phyloP scores from a whole-genome alignment of 2,797 vertebrate genomes.

The Gastrophryne carolinensis region DNA sequence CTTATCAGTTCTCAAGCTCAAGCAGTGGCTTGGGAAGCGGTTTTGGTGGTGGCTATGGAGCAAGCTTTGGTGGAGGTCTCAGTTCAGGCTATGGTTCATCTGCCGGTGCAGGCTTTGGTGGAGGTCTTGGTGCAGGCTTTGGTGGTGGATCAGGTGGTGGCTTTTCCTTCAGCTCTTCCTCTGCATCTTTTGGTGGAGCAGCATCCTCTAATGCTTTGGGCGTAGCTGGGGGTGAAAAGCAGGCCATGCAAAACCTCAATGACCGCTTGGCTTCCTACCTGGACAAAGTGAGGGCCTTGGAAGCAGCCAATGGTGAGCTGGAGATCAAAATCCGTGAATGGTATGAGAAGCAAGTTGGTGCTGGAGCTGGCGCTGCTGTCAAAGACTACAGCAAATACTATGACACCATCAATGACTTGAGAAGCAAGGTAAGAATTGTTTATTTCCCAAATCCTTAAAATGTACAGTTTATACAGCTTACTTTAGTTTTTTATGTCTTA shows the following conservation, averaged over 20 bases:
- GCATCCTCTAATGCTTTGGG: constrained; percentile 34
- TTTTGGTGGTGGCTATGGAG: not conserved
- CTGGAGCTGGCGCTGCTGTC: constrained; percentile 43
- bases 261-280: constrained; percentile 84
- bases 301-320: constrained; percentile 70
- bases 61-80: not conserved
- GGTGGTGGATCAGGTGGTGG: not conserved
- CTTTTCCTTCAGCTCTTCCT: not conserved
- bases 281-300: constrained; percentile 81
- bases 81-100: not conserved
- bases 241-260: constrained; percentile 90
- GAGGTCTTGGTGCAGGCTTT: not conserved
- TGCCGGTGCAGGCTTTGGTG: not conserved
- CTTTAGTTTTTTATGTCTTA: too few species aligned
- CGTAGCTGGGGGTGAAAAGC: constrained; percentile 63
- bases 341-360: constrained; percentile 71
- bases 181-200: not conserved
- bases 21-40: not conserved
- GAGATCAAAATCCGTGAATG: constrained; percentile 80
- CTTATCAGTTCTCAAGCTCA: constrained; percentile 15
- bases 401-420: constrained; percentile 28
- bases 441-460: too few species aligned
- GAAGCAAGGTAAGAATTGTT: constrained; percentile 43
- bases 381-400: constrained; percentile 46
- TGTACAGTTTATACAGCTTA: too few species aligned